Base-by-base conservation (phyloP, 2,113 vertebrate genomes). In the Phrynocephalus versicolor region DNA sequence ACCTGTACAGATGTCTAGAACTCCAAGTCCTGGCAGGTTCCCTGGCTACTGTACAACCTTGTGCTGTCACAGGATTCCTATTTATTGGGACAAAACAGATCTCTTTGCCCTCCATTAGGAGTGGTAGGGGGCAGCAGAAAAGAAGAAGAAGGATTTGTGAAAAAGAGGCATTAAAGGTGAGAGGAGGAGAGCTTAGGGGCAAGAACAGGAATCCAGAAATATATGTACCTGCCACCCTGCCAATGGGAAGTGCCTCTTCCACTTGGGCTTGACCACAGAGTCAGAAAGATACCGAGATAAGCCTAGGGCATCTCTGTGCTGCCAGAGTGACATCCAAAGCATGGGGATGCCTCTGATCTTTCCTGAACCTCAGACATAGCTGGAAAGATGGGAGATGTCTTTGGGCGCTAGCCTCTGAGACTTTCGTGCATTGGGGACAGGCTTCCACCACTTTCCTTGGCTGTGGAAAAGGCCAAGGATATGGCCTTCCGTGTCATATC, bases 1-100 rank as follows among this genome's bases (percentile, higher is more conserved):
- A 79, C n/a, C 51, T 51, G 57, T 85, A 72, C 23, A 81, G 58
- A 65, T 86, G 84, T 86, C 78, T 64, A 65, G 84, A 81, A 81
- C 78, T 74, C 77, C 45, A 79, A 55, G 58, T 86, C 70, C 78
- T 65, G 37, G 70, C 58, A 65, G 70, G 74, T 86, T 73, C 84
- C 70, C 74, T 86, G 69, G 70, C 78, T 74, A 81, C 33, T 74
- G 14, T 23, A n/a, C 65, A 79, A 30, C 27, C 55, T 79, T 76
- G 51, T 62, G 57, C 5, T 39, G 23, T 74, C 58, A 65, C 58
- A 1, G 78, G 84, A 74, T 57, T 81, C 30, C 41, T 81, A n/a
- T 39, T 62, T 55, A 55, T 79, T 45, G 23, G n/a, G 10, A 65
- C 27, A n/a, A 79, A 51, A 9, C 21, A 58, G 30, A 35, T 37